These are phyloP conservation scores for Montipora foliosa DNA, from an alignment of 64 coral and sea anemone genomes.

Conservation along the genomic window DNA sequence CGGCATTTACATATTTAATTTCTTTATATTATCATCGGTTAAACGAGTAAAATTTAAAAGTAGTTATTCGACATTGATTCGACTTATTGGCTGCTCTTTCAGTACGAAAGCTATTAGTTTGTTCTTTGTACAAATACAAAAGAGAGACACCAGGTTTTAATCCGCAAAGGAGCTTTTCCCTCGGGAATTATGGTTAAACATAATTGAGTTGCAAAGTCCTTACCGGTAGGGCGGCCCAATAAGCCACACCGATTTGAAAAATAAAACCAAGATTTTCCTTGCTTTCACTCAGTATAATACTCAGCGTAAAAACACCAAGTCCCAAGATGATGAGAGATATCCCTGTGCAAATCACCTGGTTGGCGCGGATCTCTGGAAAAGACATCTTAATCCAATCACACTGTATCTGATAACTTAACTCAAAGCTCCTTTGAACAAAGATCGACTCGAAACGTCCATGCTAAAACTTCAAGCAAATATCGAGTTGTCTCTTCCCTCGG, in stretches of 20 bases:
- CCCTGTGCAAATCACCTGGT: conserved; percentile 35
- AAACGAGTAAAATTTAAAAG: too few relatives aligned
- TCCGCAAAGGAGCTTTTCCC: too few relatives aligned
- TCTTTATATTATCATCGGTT: too few relatives aligned
- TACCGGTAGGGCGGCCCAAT: conserved; percentile 33
- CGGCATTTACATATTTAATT: too few relatives aligned
- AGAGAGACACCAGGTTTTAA: too few relatives aligned
- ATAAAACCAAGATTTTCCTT: not conserved
- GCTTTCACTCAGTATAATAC: not conserved
- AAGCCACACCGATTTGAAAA: conserved; percentile 9
- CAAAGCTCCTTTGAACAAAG: not conserved
- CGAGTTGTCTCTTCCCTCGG: not conserved
- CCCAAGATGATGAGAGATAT: conserved; percentile 27
- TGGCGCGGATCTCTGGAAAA: conserved; percentile 42
- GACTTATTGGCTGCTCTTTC: too few relatives aligned
- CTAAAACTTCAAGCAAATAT: not conserved
- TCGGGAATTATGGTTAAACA: too few relatives aligned
- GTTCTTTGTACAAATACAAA: too few relatives aligned
- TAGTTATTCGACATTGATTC: too few relatives aligned
- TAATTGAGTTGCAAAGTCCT: not conserved
- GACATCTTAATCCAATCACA: not conserved
- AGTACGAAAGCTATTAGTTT: too few relatives aligned
- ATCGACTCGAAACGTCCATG: too few relatives aligned
- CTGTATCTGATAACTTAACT: not conserved
- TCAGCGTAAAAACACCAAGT: conserved; percentile 14